A percentile compares a stretch with the other conserved stretches of the same genome.
Evolutionary conservation across 2,113 vertebrate species (phyloP).

Genomic region (Centropus unirufus): DNA sequence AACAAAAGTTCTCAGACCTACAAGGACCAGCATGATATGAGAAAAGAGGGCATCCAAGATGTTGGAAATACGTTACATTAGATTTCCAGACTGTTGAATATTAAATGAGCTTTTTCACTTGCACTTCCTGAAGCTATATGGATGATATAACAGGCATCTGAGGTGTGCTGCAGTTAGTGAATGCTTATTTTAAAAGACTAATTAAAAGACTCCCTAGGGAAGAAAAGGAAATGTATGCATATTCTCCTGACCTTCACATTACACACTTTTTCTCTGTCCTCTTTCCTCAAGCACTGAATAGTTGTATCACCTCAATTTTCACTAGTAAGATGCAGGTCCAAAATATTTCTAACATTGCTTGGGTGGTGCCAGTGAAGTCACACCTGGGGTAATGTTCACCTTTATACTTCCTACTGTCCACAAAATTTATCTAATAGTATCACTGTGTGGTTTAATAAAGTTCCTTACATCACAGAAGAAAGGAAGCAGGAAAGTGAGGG

Average conservation of each 20-base stretch:
- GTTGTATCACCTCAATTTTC: not conserved
- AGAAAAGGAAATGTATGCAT: not conserved
- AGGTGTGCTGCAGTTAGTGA: not conserved
- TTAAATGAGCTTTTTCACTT: not conserved
- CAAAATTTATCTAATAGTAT: not conserved
- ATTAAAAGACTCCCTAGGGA: not conserved
- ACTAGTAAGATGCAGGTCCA: not conserved
- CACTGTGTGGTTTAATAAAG: not conserved
- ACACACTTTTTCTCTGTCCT: not conserved
- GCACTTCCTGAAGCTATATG: not conserved
- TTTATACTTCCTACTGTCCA: not conserved
- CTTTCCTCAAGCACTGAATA: not conserved
- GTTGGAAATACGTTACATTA: not conserved
- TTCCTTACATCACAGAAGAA: not conserved
- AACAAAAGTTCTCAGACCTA: conserved; percentile 30
- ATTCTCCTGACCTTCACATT: not conserved
- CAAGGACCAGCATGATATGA: not conserved
- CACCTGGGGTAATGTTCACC: not conserved
- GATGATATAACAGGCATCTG: not conserved
- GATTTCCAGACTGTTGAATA: not conserved
- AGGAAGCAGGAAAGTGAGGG: not conserved
- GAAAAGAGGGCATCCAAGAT: not conserved
- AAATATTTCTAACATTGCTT: not conserved
- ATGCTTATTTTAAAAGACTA: not conserved
- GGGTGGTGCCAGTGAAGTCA: not conserved